A percentile compares a stretch with the other conserved stretches of the same genome.
Conservation (phyloP, 2,888 invertebrate genomes). For the Chrysomela aeneicollis region DNA sequence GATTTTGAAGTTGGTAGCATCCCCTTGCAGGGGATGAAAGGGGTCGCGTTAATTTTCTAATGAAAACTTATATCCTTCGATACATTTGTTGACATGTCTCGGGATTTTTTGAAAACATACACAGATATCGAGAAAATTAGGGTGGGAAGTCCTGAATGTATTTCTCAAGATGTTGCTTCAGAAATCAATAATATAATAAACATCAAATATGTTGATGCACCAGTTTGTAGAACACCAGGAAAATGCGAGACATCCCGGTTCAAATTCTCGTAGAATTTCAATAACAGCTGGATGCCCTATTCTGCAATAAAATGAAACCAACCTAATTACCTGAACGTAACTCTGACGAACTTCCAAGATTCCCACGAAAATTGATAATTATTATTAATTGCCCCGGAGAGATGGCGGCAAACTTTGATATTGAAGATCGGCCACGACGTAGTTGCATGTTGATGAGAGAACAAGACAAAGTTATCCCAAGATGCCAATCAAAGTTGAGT, state of each 20-base stretch:
- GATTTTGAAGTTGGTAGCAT: no score
- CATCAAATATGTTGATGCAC: neutral
- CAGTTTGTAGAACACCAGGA: neutral
- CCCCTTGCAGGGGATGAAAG: no score
- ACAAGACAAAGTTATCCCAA: neutral
- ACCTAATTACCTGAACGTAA: conserved; percentile 1
- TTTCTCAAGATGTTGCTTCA: no score
- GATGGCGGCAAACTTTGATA: conserved; percentile 11
- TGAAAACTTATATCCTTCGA: no score
- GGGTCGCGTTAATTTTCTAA: no score
- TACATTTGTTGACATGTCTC: no score
- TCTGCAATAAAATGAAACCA: neutral
- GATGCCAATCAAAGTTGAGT: conserved; percentile 5
- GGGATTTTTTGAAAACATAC: no score
- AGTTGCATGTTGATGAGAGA: neutral
- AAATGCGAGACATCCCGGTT: neutral
- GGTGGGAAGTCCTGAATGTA: no score
- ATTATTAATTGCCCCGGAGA: conserved; percentile 1
- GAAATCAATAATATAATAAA: no score
- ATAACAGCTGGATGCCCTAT: neutral
- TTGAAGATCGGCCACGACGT: conserved; percentile 2
- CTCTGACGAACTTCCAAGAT: neutral
- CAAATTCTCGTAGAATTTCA: neutral
- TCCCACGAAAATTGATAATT: conserved; percentile 5
- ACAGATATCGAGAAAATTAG: no score